These are phyloP conservation scores for Elachura formosa DNA, from an alignment of 2,113 vertebrate species.

Conservation along the genomic window DNA sequence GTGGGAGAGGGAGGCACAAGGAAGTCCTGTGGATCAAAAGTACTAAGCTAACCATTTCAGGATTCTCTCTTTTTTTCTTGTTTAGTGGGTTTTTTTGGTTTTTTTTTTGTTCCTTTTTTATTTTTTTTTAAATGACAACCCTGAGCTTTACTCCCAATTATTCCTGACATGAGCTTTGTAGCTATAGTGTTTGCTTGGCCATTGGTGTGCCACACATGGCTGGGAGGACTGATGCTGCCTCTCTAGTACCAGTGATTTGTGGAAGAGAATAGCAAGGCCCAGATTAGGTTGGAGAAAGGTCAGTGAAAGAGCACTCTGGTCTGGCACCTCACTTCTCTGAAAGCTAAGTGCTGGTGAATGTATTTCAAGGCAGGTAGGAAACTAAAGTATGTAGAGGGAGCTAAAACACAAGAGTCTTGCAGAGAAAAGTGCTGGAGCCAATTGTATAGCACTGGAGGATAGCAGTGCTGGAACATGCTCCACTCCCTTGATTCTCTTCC, in stretches of 20 bases:
- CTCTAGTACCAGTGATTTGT: background rate
- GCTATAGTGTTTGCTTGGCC: background rate
- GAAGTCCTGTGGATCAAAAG: background rate
- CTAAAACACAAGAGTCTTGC: background rate
- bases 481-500: fast-evolving
- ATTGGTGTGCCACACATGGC: background rate
- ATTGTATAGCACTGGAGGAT: background rate
- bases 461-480: background rate
- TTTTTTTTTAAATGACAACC: background rate
- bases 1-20: background rate
- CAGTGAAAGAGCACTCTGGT: background rate
- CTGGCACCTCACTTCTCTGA: background rate
- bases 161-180: background rate
- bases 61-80: background rate
- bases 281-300: background rate
- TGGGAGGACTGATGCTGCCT: background rate
- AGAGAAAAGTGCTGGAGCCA: background rate
- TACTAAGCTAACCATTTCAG: background rate
- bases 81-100: too few species aligned
- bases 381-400: background rate
- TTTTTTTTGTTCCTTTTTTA: too few species aligned
- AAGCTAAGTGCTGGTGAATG: background rate
- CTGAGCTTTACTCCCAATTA: background rate
- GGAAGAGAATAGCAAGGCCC: background rate
- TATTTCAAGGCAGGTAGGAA: background rate